phyloP scores from a whole-genome alignment of 1,140 invertebrate genomes.

The Onthophagus taurus region DNA sequence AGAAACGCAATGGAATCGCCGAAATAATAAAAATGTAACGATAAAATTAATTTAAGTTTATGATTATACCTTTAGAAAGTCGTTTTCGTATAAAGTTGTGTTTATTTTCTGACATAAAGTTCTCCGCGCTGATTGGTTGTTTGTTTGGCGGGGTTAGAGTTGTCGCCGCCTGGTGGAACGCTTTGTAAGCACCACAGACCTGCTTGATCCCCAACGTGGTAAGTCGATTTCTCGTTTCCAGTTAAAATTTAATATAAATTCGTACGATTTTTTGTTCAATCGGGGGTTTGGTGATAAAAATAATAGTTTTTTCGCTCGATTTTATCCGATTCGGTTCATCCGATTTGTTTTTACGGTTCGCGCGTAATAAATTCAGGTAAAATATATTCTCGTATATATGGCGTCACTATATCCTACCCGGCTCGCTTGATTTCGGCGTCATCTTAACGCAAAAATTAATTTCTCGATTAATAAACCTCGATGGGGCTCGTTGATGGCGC shows the following conservation, averaged over 20 bases:
- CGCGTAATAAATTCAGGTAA: constrained; percentile 10
- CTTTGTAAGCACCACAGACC: constrained; percentile 10
- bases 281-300: constrained; percentile 2
- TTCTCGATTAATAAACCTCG: not conserved
- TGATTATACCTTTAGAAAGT: too few relatives aligned
- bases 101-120: constrained; percentile 12
- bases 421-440: not conserved
- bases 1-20: too few relatives aligned
- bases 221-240: constrained; percentile 11
- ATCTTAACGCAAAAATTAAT: constrained; percentile 14
- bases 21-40: too few relatives aligned
- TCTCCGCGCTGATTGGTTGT: constrained; percentile 6
- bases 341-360: not conserved
- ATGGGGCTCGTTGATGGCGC: not conserved
- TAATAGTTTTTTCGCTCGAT: constrained; percentile 12
- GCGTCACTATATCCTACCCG: constrained; percentile 4
- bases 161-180: constrained; percentile 5
- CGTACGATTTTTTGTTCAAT: constrained; percentile 4
- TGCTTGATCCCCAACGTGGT: constrained; percentile 9
- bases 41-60: too few relatives aligned
- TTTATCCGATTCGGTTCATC: constrained; percentile 6
- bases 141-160: constrained; percentile 9
- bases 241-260: constrained; percentile 13
- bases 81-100: too few relatives aligned
- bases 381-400: constrained; percentile 13